Evolutionary conservation across 2,797 vertebrate species (phyloP).

Genomic region (Cetoscarus ocellatus): DNA sequence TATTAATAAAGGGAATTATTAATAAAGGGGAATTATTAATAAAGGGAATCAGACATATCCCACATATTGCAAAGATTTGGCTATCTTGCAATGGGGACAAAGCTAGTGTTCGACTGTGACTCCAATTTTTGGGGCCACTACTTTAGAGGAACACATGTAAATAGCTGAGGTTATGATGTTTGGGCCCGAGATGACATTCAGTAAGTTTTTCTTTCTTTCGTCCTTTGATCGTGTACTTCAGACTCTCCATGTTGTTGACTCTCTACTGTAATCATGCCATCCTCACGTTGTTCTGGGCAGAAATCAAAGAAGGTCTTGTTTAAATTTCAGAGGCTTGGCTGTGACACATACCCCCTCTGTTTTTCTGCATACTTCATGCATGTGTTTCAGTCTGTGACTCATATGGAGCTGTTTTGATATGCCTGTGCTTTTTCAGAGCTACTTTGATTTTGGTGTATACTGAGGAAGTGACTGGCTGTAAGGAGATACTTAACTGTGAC

Average conservation of each 20-base stretch:
- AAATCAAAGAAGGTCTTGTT: constrained; percentile 68
- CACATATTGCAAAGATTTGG: too few species aligned
- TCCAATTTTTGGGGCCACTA: neutral
- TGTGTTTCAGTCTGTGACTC: constrained; percentile 14
- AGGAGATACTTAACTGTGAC: too few species aligned
- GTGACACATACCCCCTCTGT: constrained; percentile 16
- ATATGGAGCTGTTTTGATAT: constrained; percentile 8
- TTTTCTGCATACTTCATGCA: constrained; percentile 32
- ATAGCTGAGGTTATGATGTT: constrained; percentile 10
- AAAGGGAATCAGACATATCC: too few species aligned
- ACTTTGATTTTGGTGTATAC: constrained; percentile 7
- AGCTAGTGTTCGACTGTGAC: too few species aligned
- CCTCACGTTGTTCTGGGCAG: constrained; percentile 34
- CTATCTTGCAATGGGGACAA: too few species aligned
- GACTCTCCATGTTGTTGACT: constrained; percentile 23
- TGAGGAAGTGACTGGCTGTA: neutral
- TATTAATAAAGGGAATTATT: too few species aligned
- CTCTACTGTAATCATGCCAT: constrained; percentile 40
- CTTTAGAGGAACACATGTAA: neutral
- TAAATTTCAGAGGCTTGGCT: constrained; percentile 26
- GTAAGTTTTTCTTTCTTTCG: neutral
- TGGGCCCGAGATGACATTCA: neutral
- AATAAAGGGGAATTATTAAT: too few species aligned
- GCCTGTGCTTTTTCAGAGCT: neutral
- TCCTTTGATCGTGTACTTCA: constrained; percentile 8